Percentiles rank a stretch among this genome's conserved stretches.
Evolutionary conservation across 2,888 invertebrate species (phyloP).

Genomic region (Rhagophthalmus giganteus): DNA sequence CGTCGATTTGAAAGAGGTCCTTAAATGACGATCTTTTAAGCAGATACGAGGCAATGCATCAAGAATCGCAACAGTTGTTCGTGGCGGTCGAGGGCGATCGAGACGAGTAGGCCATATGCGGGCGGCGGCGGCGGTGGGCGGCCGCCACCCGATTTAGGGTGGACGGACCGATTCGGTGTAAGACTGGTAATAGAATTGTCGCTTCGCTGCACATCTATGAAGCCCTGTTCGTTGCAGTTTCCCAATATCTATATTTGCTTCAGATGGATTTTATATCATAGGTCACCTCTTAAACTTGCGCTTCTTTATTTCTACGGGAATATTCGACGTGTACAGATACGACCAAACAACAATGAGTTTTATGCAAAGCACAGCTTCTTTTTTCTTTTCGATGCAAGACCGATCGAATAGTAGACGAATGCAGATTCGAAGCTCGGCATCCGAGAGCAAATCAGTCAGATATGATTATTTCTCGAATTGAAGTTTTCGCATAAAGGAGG

Average conservation of each 20-base stretch:
- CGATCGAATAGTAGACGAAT: too few relatives aligned
- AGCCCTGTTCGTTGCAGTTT: conserved; percentile 32
- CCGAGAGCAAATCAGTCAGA: not conserved
- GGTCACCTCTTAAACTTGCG: conserved; percentile 24
- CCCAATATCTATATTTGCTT: conserved; percentile 32
- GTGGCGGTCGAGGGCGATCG: conserved; percentile 24
- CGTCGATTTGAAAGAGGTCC: conserved; percentile 14
- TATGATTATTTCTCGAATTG: not conserved
- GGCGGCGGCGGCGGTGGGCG: conserved; percentile 28
- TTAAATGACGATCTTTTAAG: conserved; percentile 24
- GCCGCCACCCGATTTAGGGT: conserved; percentile 32
- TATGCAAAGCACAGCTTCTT: conserved; percentile 18
- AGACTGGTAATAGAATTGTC: conserved; percentile 43
- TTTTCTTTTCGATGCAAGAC: conserved; percentile 4
- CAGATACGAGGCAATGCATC: conserved; percentile 28
- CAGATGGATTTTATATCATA: conserved; percentile 34
- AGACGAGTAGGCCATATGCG: conserved; percentile 18
- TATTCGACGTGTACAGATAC: conserved; percentile 11
- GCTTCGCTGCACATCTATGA: conserved; percentile 38
- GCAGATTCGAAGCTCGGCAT: not conserved
- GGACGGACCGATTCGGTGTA: conserved; percentile 36
- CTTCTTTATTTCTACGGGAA: conserved; percentile 21
- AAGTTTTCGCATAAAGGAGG: too few relatives aligned
- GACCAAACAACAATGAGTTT: conserved; percentile 18
- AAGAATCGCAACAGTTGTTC: conserved; percentile 37